These are phyloP conservation scores for Synergus umbraculus DNA, from an alignment of 2,888 invertebrate genomes.

Conservation along the genomic window DNA sequence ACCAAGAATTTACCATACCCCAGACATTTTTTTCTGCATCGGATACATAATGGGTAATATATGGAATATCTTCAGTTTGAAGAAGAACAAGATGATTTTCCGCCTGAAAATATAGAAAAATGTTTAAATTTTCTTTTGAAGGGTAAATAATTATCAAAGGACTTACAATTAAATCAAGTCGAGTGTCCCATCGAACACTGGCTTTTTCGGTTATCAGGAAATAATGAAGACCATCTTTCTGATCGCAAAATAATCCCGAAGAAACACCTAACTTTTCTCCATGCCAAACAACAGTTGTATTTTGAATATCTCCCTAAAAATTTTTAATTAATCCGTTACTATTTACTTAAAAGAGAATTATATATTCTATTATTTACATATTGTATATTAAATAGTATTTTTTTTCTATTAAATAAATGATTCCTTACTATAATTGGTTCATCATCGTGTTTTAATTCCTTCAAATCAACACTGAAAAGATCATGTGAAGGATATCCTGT, in stretches of 20 bases:
- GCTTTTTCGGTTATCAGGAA: conserved; percentile 77
- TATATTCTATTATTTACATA: no score
- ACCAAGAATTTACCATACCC: conserved; percentile 60
- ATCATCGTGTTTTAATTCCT: conserved; percentile 53
- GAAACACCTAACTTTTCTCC: conserved; percentile 78
- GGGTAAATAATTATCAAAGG: conserved; percentile 9
- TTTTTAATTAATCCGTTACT: background rate
- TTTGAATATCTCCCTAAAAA: conserved; percentile 48
- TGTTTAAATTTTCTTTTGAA: background rate
- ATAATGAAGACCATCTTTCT: conserved; percentile 76
- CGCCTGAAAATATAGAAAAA: conserved; percentile 55
- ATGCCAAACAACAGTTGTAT: conserved; percentile 63
- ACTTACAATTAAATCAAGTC: conserved; percentile 67
- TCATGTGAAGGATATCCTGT: conserved; percentile 66
- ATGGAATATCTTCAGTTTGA: conserved; percentile 63
- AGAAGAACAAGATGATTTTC: conserved; percentile 63
- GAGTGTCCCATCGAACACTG: conserved; percentile 77
- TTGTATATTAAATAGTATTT: background rate
- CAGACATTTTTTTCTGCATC: conserved; percentile 63
- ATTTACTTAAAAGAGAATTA: background rate
- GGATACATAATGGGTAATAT: conserved; percentile 63
- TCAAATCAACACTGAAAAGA: conserved; percentile 71
- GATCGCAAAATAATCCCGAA: conserved; percentile 75
- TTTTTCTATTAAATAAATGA: background rate
- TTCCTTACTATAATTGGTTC: conserved; percentile 46